Percentiles rank a stretch among this genome's conserved stretches.
These are phyloP conservation scores for Zaprionus inermis DNA, from an alignment of 1,140 invertebrate species.

Conservation along the genomic window DNA sequence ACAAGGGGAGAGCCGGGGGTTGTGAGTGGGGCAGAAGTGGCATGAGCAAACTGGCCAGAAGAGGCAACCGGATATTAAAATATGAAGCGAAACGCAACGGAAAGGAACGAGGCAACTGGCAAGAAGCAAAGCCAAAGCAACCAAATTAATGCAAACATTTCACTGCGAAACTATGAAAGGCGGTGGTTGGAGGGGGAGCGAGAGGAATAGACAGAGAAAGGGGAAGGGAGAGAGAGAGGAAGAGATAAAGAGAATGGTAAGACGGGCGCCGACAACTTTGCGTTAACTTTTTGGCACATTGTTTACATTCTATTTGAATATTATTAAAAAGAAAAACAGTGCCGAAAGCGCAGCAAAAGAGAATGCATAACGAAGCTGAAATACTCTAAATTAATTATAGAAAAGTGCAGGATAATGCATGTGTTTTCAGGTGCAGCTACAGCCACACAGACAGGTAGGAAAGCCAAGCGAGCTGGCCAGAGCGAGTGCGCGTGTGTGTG, in stretches of 20 bases:
- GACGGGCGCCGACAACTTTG: constrained; percentile 38
- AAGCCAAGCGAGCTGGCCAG: too few relatives aligned
- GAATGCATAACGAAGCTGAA: constrained; percentile 3
- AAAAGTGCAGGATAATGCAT: neutral
- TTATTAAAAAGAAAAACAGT: constrained; percentile 45
- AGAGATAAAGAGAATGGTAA: neutral
- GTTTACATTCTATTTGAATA: constrained; percentile 68
- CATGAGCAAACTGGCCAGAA: constrained; percentile 29
- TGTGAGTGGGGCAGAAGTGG: too few relatives aligned
- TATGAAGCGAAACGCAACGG: constrained; percentile 46
- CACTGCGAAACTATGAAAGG: constrained; percentile 53
- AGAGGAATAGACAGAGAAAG: neutral
- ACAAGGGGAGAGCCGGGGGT: too few relatives aligned
- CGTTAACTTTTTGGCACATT: constrained; percentile 44
- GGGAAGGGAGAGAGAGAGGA: neutral
- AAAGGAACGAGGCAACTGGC: constrained; percentile 11
- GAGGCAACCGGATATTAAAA: constrained; percentile 58
- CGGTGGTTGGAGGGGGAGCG: neutral
- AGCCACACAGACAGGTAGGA: neutral
- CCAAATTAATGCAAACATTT: constrained; percentile 68
- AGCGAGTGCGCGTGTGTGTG: too few relatives aligned
- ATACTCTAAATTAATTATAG: constrained; percentile 6
- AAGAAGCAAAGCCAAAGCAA: constrained; percentile 45
- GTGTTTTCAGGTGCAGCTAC: neutral
- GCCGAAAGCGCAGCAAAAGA: neutral